phyloP scores from a whole-genome alignment of 2,888 invertebrate genomes.

The Meganola albula region DNA sequence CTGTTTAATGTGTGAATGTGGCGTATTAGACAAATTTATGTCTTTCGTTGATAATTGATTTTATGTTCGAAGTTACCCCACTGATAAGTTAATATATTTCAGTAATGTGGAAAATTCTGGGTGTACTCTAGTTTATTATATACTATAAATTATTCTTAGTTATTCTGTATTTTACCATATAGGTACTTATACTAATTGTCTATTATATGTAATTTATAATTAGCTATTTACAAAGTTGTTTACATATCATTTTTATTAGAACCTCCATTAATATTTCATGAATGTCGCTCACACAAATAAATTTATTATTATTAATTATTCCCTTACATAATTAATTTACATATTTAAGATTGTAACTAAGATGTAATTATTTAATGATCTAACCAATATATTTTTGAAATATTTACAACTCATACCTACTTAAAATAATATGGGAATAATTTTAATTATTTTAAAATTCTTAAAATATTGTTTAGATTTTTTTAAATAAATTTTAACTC shows the following conservation, averaged over 20 bases:
- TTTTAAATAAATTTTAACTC: constrained; percentile 15
- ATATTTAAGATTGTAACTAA: too few species aligned
- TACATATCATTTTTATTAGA: constrained; percentile 65
- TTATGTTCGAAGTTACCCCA: too few species aligned
- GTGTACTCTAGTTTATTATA: too few species aligned
- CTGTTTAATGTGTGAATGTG: too few species aligned
- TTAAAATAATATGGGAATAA: constrained; percentile 16
- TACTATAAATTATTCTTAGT: too few species aligned
- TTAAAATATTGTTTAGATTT: too few species aligned
- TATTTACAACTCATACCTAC: constrained; percentile 50
- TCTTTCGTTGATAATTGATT: too few species aligned
- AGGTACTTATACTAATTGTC: constrained; percentile 21
- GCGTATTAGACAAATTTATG: too few species aligned
- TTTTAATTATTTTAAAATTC: neutral
- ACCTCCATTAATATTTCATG: constrained; percentile 30
- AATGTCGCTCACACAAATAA: constrained; percentile 11
- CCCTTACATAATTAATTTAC: constrained; percentile 20
- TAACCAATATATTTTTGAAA: constrained; percentile 58
- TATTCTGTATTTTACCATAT: constrained; percentile 30
- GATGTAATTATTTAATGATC: constrained; percentile 29
- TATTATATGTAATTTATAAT: constrained; percentile 24
- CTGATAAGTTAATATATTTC: too few species aligned
- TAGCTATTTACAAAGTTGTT: constrained; percentile 39
- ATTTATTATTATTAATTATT: constrained; percentile 8
- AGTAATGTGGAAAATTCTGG: too few species aligned